Evolutionary conservation across 2,888 invertebrate species (phyloP).

Genomic region (Eilema sororculum): DNA sequence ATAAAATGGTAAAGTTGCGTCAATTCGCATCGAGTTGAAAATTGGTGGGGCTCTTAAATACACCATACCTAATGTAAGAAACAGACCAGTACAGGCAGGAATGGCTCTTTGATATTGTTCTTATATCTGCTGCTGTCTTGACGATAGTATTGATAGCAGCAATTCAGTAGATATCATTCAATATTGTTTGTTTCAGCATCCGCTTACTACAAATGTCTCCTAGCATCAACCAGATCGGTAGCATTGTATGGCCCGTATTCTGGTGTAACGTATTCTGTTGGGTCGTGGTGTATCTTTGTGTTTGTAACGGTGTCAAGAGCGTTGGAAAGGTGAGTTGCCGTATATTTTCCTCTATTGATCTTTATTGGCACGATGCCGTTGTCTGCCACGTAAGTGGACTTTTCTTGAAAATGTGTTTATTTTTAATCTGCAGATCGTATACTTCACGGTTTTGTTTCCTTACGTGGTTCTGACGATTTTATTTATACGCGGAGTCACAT

Average conservation of each 20-base stretch:
- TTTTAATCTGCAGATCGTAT: slow-evolving; percentile 87
- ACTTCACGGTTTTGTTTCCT: slow-evolving; percentile 95
- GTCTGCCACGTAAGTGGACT: slow-evolving; percentile 54
- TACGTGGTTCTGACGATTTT: slow-evolving; percentile 91
- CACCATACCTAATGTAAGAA: too few relatives aligned
- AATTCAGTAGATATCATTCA: too few relatives aligned
- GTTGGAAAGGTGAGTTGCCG: slow-evolving; percentile 90
- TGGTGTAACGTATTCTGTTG: slow-evolving; percentile 92
- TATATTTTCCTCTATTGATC: slow-evolving; percentile 43
- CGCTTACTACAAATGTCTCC: slow-evolving; percentile 92
- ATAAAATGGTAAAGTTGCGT: too few relatives aligned
- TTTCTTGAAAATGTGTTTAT: slow-evolving; percentile 43
- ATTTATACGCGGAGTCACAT: slow-evolving; percentile 92
- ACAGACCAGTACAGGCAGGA: too few relatives aligned
- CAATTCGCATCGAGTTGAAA: too few relatives aligned
- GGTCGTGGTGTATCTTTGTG: slow-evolving; percentile 93
- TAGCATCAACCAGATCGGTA: slow-evolving; percentile 91
- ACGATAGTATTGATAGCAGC: too few relatives aligned
- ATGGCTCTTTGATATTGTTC: too few relatives aligned
- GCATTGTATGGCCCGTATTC: slow-evolving; percentile 93
- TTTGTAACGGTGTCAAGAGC: slow-evolving; percentile 95
- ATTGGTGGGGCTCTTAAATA: too few relatives aligned
- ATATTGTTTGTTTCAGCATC: slow-evolving; percentile 85
- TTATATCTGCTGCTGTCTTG: too few relatives aligned
- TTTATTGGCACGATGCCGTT: slow-evolving; percentile 65